phyloP scores from a whole-genome alignment of 2,797 vertebrate species.

The Graptemys geographica region DNA sequence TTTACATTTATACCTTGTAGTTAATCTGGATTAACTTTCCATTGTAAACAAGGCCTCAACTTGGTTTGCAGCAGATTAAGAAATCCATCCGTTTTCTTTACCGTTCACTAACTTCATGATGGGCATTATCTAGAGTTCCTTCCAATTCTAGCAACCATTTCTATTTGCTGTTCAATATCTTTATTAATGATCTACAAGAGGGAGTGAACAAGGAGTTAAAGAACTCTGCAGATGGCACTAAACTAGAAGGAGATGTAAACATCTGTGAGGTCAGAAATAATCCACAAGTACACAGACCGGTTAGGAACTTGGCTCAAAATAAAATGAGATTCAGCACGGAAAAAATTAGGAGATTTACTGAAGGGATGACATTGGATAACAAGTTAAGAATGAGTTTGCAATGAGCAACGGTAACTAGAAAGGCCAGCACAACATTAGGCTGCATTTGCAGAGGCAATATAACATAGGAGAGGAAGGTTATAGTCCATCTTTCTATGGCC shows the following conservation, averaged over 20 bases:
- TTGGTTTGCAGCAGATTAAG: background rate
- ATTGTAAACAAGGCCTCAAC: background rate
- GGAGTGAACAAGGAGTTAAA: background rate
- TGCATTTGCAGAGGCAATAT: too few species aligned
- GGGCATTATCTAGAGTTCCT: background rate
- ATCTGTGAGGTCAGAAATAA: slow-evolving; percentile 6
- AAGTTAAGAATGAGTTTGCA: background rate
- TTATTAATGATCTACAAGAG: background rate
- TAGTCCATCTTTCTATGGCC: background rate
- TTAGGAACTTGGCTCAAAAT: background rate
- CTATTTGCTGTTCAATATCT: background rate
- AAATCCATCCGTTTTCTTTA: background rate
- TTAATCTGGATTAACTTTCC: background rate
- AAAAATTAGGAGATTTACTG: background rate
- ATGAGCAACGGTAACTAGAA: too few species aligned
- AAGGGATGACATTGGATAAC: background rate
- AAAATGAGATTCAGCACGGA: background rate
- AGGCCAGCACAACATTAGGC: too few species aligned
- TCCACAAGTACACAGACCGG: background rate
- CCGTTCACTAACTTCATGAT: too few species aligned
- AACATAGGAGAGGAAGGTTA: too few species aligned
- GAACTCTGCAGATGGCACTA: background rate
- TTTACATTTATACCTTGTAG: background rate
- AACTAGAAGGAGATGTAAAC: background rate
- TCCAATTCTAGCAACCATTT: background rate